Evolutionary conservation across 2,888 invertebrate species (phyloP), one percentile per base, ranked within the genome.

Genomic region (Pyrrhia umbra): DNA sequence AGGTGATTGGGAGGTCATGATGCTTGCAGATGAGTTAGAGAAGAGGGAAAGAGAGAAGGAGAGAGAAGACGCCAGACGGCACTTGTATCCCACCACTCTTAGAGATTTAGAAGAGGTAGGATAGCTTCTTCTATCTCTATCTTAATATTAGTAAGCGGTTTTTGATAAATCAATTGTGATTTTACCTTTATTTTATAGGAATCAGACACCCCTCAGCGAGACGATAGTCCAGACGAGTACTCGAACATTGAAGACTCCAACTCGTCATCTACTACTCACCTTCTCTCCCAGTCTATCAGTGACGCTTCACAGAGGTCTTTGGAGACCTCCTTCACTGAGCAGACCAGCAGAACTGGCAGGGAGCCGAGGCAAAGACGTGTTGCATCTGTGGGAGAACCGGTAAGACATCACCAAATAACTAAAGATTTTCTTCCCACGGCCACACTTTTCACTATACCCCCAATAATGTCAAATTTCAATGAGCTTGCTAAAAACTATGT

Each of bases 1-100:
- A 68, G 96, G 96, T 69, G 96, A 97, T 83, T 97, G 97, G 97
- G 97, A 97, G 87, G 96, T 97, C 0, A 95, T 96, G 88, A 97
- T 97, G 97, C 89, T 97, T 37, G 97, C 97, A 0, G 96, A 97
- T 71, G 97, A 97, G 86, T 92, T 97, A 75, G 96, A 96, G 70
- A 95, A 95, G 54, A 91, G 96, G 56, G 96, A 96, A 75, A 84
- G 92, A 8, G 92, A 93, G 63, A 91, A 90, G 49, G 92, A 88
- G 54, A 81, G 88, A 54, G 92, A 92, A 63, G 92, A 93, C 20
- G 81, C 79, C 1, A 85, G 92, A 30, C 85, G 91, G 54, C 90
- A 88, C 39, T 91, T 91, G 50, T 93, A 92, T 63, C 89, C 93
- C 0, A 86, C 84, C 23, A 90, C 92, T 6, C 87, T 95, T 0